phyloP scores from a whole-genome alignment of 2,113 vertebrate genomes.

The Scartelaos histophorus region DNA sequence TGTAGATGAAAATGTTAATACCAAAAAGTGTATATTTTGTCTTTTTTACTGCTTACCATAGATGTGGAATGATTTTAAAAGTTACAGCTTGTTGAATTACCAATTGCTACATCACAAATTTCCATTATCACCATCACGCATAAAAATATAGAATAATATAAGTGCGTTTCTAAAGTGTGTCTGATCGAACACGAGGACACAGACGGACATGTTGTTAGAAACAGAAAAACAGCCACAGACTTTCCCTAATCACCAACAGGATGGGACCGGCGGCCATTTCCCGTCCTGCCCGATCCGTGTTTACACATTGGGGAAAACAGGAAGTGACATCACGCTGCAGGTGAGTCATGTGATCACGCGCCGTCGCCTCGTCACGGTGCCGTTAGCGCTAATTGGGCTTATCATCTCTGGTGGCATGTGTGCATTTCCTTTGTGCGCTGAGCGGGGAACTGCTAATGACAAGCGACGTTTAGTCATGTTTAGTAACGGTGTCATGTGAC shows the following conservation, averaged over 20 bases:
- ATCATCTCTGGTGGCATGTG: constrained; percentile 22
- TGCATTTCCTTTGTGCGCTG: constrained; percentile 18
- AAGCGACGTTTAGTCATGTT: not conserved
- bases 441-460: constrained; percentile 21
- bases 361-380: constrained; percentile 26
- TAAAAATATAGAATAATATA: too few species aligned
- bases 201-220: constrained; percentile 21
- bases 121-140: not conserved
- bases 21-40: too few species aligned
- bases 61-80: too few species aligned
- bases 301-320: constrained; percentile 66
- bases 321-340: constrained; percentile 63
- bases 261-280: constrained; percentile 49
- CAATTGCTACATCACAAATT: not conserved
- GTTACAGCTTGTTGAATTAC: too few species aligned
- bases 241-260: constrained; percentile 33
- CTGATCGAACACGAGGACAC: constrained; percentile 15
- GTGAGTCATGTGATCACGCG: constrained; percentile 54
- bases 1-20: too few species aligned
- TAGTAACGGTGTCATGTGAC: not conserved
- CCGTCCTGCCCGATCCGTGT: constrained; percentile 50
- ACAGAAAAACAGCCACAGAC: constrained; percentile 18
- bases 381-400: constrained; percentile 23
- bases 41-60: too few species aligned
- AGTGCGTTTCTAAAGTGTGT: not conserved